Evolutionary conservation across 1,140 invertebrate species (phyloP).

Genomic region (Drosophila albomicans): DNA sequence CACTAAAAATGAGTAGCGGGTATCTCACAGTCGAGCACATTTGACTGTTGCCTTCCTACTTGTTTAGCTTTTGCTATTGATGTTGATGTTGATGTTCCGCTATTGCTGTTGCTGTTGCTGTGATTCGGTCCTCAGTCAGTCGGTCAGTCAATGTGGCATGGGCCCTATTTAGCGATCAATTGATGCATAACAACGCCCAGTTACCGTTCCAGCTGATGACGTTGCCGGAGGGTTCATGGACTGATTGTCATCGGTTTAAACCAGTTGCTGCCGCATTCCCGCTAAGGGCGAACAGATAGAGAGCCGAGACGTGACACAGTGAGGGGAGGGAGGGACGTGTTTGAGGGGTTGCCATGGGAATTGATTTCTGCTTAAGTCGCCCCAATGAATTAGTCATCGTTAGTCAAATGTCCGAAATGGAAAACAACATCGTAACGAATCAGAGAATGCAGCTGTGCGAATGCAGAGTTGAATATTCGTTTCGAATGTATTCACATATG

Average conservation of each 20-base stretch:
- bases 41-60: no score
- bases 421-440: slow-evolving; percentile 7
- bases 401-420: neutral
- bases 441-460: slow-evolving; percentile 2
- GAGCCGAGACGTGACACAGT: neutral
- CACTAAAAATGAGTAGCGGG: neutral
- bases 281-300: slow-evolving; percentile 5
- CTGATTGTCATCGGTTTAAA: slow-evolving; percentile 67
- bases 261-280: slow-evolving; percentile 50
- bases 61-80: neutral
- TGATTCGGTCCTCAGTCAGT: slow-evolving; percentile 14
- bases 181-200: slow-evolving; percentile 24
- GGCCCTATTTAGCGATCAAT: slow-evolving; percentile 37
- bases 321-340: neutral
- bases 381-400: slow-evolving; percentile 60
- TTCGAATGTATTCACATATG: slow-evolving; percentile 1
- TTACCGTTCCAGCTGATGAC: slow-evolving; percentile 36
- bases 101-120: neutral
- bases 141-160: slow-evolving; percentile 9
- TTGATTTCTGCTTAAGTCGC: slow-evolving; percentile 71
- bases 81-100: neutral
- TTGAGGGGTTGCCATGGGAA: slow-evolving; percentile 30
- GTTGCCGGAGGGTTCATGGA: slow-evolving; percentile 45
- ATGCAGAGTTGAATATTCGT: slow-evolving; percentile 1
- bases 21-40: neutral